phyloP scores from a whole-genome alignment of 2,888 invertebrate species.

The Scaptomyza reducta region DNA sequence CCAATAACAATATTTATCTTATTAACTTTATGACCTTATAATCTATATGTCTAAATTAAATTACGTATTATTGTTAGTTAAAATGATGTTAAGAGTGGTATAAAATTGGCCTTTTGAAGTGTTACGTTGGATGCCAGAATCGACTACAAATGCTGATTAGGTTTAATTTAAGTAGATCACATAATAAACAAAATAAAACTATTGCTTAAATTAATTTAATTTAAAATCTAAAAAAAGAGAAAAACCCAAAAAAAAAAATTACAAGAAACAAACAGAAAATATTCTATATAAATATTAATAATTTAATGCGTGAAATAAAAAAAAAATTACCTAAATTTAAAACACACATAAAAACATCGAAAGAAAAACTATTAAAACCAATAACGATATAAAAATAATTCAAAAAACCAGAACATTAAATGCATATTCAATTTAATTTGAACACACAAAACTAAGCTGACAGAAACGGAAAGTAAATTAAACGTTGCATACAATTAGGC shows the following conservation, averaged over 20 bases:
- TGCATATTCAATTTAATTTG: constrained; percentile 35
- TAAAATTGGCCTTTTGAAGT: constrained; percentile 84
- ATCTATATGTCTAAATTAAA: not conserved
- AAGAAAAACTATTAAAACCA: constrained; percentile 23
- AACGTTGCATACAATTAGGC: constrained; percentile 24
- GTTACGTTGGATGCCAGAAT: constrained; percentile 85
- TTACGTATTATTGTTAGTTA: constrained; percentile 71
- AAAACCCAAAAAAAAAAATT: constrained; percentile 25
- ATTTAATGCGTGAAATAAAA: constrained; percentile 49
- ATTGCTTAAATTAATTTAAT: constrained; percentile 68
- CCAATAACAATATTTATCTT: constrained; percentile 15
- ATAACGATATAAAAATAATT: constrained; percentile 12
- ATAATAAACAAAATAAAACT: constrained; percentile 74
- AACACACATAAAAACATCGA: constrained; percentile 52
- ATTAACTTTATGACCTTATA: not conserved
- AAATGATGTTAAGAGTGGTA: constrained; percentile 83
- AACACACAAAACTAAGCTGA: constrained; percentile 32
- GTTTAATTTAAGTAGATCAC: constrained; percentile 81
- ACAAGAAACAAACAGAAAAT: constrained; percentile 14
- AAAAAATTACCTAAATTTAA: constrained; percentile 42
- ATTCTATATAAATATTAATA: constrained; percentile 46
- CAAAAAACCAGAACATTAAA: constrained; percentile 14
- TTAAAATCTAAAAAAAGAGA: constrained; percentile 43
- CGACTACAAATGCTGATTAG: constrained; percentile 84
- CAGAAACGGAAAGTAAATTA: constrained; percentile 2